Conservation (phyloP, 2,113 vertebrate species). For the Rhinolophus ferrumequinum region DNA sequence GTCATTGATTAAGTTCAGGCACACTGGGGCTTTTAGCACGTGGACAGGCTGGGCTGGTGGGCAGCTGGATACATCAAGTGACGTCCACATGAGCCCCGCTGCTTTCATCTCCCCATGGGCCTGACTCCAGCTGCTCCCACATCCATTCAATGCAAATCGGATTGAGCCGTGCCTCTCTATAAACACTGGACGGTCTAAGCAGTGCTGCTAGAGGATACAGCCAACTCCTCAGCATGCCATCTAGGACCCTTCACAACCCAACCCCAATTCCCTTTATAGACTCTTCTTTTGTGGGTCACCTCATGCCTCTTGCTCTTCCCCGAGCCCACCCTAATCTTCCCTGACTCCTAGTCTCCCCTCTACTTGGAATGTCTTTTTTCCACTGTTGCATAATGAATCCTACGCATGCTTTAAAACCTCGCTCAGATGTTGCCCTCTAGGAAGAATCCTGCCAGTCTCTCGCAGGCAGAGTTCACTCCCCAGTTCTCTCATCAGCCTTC, state of each 20-base stretch:
- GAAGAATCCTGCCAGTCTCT: background rate
- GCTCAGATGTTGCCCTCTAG: background rate
- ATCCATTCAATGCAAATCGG: background rate
- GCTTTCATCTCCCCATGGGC: background rate
- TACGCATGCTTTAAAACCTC: background rate
- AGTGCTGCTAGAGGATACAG: background rate
- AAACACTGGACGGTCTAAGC: background rate
- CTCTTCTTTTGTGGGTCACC: background rate
- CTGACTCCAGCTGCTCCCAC: background rate
- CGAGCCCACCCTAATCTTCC: background rate
- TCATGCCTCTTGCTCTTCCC: background rate
- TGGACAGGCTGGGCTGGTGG: background rate
- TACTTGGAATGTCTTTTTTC: background rate
- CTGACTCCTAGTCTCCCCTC: background rate
- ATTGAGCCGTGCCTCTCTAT: background rate
- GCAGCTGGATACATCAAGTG: background rate
- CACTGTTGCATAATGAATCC: background rate
- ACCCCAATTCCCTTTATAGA: background rate
- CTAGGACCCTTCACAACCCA: background rate
- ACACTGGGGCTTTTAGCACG: background rate
- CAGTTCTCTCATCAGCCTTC: background rate
- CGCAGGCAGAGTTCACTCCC: too few relatives aligned
- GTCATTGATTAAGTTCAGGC: constrained; percentile 1
- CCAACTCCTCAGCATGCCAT: background rate
- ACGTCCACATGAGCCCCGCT: background rate